Base-by-base conservation (phyloP, 1,140 invertebrate species). In the Sinella curviseta region DNA sequence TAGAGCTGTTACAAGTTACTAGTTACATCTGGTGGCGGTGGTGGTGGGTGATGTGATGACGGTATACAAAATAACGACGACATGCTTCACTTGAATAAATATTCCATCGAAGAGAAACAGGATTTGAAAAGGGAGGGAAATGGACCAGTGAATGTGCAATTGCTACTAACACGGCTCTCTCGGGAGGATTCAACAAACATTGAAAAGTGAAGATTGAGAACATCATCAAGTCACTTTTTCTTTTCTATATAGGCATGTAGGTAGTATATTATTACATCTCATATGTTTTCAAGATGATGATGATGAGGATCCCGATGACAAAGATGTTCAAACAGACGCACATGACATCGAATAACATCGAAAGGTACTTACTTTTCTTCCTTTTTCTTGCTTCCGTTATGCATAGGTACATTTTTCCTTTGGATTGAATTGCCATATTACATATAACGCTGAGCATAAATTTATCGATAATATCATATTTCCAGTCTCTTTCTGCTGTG, bases 81-180 rank as follows among this genome's bases (percentile, higher is more conserved):
- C n/a, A n/a, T n/a, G n/a, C n/a, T n/a, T n/a, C 39, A 48, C 39
- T 48, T 48, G 39, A 48, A 8, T 8, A 48, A 12, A 48, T 48
- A 48, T 48, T 48, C 39, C 20, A 48, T 48, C 39, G 8, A 48
- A 12, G 20, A 48, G 20, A 48, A 48, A 48, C 8, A 48, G 39
- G n/a, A 33, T 70, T 70, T 70, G 65, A 33, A 33, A 70, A 31
- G 65, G 30, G 65, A 70, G 31, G 65, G 14, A 70, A 70, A 70
- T 70, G n/a, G 65, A 14, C 26, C 65, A 70, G 26, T 31, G 31
- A 33, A 60, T 24, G 30, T 31, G 26, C 65, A 70, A 31, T 70
- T 70, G 28, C 28, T 70, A 48, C 65, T 30, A 31, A 48, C 39
- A 48, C 39, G 39, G 20, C 39, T 48, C 39, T 48, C 39, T 8